Percentiles rank a stretch among this genome's conserved stretches.
phyloP scores from a whole-genome alignment of 2,113 vertebrate species.

The Cyanoliseus patagonus region DNA sequence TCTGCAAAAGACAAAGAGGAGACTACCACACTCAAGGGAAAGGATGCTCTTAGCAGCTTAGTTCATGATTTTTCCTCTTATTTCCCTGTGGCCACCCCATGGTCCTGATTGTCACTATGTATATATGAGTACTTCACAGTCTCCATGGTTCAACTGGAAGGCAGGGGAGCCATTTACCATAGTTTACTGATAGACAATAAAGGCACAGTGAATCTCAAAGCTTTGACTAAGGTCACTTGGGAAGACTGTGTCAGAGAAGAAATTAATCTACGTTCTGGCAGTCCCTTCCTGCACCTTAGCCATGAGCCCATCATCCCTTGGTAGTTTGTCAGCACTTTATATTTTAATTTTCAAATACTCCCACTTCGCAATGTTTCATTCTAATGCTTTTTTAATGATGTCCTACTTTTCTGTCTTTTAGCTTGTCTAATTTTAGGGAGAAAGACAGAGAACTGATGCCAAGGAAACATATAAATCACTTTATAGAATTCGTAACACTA shows the following conservation, averaged over 20 bases:
- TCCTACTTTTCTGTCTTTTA: conserved; percentile 32
- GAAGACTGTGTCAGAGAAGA: neutral
- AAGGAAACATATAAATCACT: conserved; percentile 38
- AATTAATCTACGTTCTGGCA: neutral
- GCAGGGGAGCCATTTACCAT: neutral
- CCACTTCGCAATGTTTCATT: neutral
- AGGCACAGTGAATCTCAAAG: neutral
- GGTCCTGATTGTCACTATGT: neutral
- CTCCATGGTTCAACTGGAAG: rapidly evolving
- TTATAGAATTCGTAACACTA: neutral
- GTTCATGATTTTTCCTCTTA: neutral
- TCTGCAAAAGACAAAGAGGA: neutral
- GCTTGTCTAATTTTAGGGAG: neutral
- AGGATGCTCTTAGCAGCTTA: neutral
- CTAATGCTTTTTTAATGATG: conserved; percentile 5
- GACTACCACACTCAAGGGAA: neutral
- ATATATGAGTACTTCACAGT: neutral
- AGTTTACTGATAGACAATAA: neutral
- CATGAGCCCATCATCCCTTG: neutral
- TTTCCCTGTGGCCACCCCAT: neutral
- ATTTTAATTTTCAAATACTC: conserved; percentile 3
- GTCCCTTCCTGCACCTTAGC: neutral
- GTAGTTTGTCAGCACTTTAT: neutral
- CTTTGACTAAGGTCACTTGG: neutral
- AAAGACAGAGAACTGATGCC: neutral